Percentiles rank a stretch among this genome's conserved stretches.
Conservation (phyloP, 2,113 vertebrate species). For the Spermophilus dauricus region DNA sequence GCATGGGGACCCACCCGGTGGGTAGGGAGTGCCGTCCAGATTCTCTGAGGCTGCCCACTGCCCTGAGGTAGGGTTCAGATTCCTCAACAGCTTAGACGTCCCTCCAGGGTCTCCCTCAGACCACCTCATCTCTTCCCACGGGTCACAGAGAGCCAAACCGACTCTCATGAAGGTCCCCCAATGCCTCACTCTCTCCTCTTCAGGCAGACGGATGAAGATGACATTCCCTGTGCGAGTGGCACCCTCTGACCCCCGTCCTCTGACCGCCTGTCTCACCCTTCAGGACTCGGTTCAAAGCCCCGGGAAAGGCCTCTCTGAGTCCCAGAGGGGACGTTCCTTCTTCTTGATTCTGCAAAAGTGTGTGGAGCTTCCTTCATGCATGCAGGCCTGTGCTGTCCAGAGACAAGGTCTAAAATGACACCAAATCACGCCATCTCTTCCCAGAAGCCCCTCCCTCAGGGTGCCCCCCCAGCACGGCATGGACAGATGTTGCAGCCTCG, state of each 20-base stretch:
- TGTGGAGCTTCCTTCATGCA: neutral
- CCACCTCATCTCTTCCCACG: neutral
- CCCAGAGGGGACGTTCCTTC: neutral
- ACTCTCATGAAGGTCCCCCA: neutral
- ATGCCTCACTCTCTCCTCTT: too few species aligned
- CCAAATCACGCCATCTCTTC: neutral
- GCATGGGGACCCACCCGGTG: rapidly evolving
- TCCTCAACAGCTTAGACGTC: neutral
- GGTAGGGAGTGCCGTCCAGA: neutral
- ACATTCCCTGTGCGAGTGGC: neutral
- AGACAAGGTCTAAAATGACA: neutral
- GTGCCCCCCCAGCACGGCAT: too few species aligned
- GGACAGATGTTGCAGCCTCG: rapidly evolving
- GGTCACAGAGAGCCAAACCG: neutral
- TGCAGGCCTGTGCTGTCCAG: neutral
- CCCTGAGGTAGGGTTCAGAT: neutral
- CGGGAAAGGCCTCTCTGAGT: neutral
- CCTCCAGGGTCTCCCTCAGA: neutral
- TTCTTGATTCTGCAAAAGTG: neutral
- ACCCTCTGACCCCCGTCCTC: neutral
- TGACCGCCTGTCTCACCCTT: neutral
- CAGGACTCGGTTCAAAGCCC: neutral
- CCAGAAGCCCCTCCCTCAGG: rapidly evolving
- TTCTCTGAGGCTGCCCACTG: neutral
- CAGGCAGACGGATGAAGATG: neutral